These are phyloP conservation scores for Carassius gibelio DNA, from an alignment of 2,113 vertebrate species.

Conservation along the genomic window DNA sequence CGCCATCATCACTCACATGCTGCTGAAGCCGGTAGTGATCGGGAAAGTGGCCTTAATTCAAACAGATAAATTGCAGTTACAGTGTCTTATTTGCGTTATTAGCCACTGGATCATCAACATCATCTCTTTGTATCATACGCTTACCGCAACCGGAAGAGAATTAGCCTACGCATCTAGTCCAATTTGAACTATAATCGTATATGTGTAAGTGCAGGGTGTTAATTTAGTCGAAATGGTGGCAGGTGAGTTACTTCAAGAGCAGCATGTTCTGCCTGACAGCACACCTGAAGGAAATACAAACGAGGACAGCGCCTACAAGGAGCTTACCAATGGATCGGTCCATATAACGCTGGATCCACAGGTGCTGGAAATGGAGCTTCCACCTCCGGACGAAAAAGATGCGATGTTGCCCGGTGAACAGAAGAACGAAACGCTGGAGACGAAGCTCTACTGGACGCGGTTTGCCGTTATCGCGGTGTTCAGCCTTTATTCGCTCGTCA, in stretches of 20 bases:
- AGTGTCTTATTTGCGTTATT: not conserved
- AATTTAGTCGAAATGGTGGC: conserved; percentile 71
- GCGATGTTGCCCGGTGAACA: conserved; percentile 66
- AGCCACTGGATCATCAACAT: not conserved
- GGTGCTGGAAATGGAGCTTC: conserved; percentile 66
- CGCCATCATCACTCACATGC: conserved; percentile 10
- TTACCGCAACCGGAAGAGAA: not conserved
- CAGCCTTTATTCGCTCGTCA: conserved; percentile 90
- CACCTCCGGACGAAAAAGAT: conserved; percentile 66
- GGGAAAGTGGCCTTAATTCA: not conserved
- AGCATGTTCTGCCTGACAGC: conserved; percentile 61
- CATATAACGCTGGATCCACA: conserved; percentile 23
- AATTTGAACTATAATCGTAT: not conserved
- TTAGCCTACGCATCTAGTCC: not conserved
- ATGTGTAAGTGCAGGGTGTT: not conserved
- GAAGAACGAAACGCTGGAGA: conserved; percentile 49
- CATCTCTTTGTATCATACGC: not conserved
- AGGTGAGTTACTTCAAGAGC: conserved; percentile 73
- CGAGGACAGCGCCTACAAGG: conserved; percentile 16
- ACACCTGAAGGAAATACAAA: conserved; percentile 48
- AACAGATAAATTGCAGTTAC: not conserved
- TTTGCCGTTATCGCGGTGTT: conserved; percentile 86
- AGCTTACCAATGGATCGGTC: conserved; percentile 13
- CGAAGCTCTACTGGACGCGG: conserved; percentile 76
- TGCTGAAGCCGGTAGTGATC: conserved; percentile 1